phyloP scores from a whole-genome alignment of 2,113 vertebrate species.

The Syrmaticus mikado region DNA sequence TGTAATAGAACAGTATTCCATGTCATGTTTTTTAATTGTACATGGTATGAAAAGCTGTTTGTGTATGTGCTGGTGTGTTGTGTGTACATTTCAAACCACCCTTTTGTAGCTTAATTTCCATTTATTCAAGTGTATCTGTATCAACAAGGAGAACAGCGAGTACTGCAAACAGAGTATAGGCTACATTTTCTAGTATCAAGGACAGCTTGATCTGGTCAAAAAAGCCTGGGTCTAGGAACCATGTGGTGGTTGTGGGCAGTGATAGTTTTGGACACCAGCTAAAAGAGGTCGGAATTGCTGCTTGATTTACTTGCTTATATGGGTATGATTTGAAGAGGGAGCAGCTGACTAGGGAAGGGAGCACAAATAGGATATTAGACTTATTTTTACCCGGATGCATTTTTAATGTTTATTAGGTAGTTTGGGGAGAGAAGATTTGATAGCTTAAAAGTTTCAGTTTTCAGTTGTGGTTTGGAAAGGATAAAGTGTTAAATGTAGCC shows the following conservation, averaged over 20 bases:
- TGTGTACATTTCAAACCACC: background rate
- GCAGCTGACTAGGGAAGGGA: background rate
- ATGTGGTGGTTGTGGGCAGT: background rate
- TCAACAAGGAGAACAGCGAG: slow-evolving; percentile 8
- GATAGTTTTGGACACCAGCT: background rate
- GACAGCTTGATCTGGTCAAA: background rate
- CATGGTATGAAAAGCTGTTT: background rate
- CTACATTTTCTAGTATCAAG: background rate
- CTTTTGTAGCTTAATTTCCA: background rate
- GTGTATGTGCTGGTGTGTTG: background rate
- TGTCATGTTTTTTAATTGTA: background rate
- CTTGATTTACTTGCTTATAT: background rate
- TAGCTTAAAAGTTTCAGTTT: background rate
- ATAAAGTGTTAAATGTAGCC: background rate
- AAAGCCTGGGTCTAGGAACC: background rate
- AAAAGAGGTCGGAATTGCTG: background rate
- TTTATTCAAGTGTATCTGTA: background rate
- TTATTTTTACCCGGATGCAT: background rate
- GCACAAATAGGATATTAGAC: accelerated
- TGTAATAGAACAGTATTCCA: background rate
- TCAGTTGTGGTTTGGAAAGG: background rate
- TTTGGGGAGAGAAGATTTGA: background rate
- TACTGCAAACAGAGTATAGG: background rate
- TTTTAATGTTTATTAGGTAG: background rate
- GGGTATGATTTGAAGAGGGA: background rate